phyloP scores from a whole-genome alignment of 2,888 invertebrate species.

The Tolmerus cingulatus region DNA sequence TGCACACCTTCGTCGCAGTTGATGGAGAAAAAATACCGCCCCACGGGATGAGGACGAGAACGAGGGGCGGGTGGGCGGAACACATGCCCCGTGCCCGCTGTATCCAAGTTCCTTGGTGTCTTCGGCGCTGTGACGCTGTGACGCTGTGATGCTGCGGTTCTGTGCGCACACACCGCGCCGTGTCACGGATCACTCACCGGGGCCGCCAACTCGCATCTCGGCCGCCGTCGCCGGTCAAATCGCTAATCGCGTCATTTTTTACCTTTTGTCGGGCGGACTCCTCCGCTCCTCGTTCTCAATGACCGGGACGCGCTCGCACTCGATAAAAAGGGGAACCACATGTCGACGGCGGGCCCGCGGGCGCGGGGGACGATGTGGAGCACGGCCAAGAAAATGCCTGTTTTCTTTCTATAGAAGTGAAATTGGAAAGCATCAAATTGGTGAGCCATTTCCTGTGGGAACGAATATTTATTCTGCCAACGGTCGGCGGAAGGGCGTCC shows the following conservation, averaged over 20 bases:
- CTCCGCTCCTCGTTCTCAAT: neutral
- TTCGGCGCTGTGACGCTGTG: neutral
- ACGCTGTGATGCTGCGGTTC: neutral
- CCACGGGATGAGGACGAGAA: neutral
- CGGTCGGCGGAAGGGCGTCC: neutral
- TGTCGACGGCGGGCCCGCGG: neutral
- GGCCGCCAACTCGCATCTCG: neutral
- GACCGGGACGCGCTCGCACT: conserved; percentile 8
- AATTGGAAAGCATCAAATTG: conserved; percentile 26
- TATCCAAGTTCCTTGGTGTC: neutral
- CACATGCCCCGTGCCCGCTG: neutral
- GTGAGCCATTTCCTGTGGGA: neutral
- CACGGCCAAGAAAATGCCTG: neutral
- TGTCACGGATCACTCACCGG: conserved; percentile 27
- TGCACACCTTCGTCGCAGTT: conserved; percentile 7
- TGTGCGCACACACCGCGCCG: neutral
- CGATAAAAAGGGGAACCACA: conserved; percentile 12
- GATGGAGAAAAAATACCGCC: neutral
- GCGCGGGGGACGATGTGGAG: neutral
- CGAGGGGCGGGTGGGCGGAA: neutral
- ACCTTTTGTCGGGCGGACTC: neutral
- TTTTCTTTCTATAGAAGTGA: neutral
- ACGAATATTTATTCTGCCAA: neutral
- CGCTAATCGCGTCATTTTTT: conserved; percentile 6
- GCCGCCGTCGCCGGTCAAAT: neutral